phyloP scores from a whole-genome alignment of 2,797 vertebrate species.

The Limosa lapponica region DNA sequence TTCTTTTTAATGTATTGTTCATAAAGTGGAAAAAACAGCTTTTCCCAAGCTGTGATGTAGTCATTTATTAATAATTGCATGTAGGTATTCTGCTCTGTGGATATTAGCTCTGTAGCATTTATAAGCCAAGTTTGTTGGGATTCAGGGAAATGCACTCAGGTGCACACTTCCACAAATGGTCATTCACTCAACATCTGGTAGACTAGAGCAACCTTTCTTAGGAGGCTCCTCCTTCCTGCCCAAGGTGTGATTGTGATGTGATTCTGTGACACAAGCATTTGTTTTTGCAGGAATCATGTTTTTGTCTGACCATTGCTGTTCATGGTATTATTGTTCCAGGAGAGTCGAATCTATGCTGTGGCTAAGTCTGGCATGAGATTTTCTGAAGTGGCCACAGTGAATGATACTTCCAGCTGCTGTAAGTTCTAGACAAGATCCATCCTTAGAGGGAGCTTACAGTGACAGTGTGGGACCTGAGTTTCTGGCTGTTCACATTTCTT shows the following conservation, averaged over 20 bases:
- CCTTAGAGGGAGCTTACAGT: background rate
- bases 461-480: background rate
- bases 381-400: slow-evolving; percentile 81
- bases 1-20: background rate
- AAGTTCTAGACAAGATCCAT: slow-evolving; percentile 50
- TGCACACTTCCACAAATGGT: background rate
- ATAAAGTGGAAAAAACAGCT: background rate
- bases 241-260: background rate
- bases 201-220: background rate
- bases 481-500: background rate
- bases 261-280: background rate
- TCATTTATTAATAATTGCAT: background rate
- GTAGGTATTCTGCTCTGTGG: background rate
- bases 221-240: background rate
- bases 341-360: slow-evolving; percentile 94
- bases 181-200: background rate
- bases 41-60: background rate
- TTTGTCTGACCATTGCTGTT: background rate
- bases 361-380: slow-evolving; percentile 92
- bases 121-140: background rate
- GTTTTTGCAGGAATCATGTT: background rate
- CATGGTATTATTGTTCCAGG: slow-evolving; percentile 77
- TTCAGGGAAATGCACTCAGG: background rate
- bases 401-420: slow-evolving; percentile 80
- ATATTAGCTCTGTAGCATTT: background rate